phyloP scores from a whole-genome alignment of 2,113 vertebrate species.

The Callospermophilus lateralis region DNA sequence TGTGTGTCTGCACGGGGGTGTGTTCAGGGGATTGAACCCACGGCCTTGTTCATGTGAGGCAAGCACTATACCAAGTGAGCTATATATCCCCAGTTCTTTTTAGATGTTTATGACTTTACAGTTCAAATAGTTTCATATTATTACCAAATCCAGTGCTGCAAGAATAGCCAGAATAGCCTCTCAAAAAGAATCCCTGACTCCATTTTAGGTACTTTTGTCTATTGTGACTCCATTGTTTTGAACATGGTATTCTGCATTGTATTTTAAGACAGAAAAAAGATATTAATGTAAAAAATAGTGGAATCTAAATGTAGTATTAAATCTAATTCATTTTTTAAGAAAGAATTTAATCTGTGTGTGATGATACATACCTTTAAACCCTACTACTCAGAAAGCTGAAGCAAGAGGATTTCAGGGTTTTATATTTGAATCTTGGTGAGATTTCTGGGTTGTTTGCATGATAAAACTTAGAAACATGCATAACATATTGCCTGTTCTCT shows the following conservation, averaged over 20 bases:
- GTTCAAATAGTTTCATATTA: not conserved
- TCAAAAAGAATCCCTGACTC: not conserved
- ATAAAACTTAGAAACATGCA: not conserved
- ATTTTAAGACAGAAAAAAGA: not conserved
- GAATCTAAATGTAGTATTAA: not conserved
- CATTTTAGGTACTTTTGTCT: not conserved
- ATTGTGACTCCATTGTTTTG: no score
- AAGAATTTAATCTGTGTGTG: not conserved
- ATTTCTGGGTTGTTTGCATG: not conserved
- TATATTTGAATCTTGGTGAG: not conserved
- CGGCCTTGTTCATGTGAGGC: no score
- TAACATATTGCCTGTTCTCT: not conserved
- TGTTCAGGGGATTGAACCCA: no score
- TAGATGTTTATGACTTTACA: not conserved
- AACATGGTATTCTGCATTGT: not conserved
- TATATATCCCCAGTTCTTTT: no score
- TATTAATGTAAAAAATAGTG: not conserved
- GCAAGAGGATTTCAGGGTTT: no score
- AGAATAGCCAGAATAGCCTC: not conserved
- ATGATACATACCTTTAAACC: no score
- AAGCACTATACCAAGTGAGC: no score
- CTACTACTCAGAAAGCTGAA: no score
- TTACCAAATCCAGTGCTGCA: not conserved
- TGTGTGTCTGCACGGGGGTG: fast-evolving
- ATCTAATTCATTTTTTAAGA: not conserved